Conservation (phyloP, 2,888 invertebrate genomes). For the Andricus curvator region DNA sequence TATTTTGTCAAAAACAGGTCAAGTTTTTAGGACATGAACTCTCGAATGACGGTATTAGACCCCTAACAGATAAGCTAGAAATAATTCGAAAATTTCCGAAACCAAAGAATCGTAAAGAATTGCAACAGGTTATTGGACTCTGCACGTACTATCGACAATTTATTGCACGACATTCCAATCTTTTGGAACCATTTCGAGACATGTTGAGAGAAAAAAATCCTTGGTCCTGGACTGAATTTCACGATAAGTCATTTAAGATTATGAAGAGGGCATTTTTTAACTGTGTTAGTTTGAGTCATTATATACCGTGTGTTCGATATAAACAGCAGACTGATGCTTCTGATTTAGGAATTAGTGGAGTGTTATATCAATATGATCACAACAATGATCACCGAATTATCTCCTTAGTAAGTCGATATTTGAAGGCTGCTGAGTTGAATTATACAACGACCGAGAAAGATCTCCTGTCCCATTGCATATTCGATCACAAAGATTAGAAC, state of each 20-base stretch:
- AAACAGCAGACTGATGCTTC: constrained; percentile 53
- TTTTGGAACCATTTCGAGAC: no score
- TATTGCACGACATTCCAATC: no score
- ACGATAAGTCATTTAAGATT: no score
- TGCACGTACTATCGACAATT: no score
- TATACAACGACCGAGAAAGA: constrained; percentile 20
- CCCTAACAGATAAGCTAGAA: constrained; percentile 46
- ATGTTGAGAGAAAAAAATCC: no score
- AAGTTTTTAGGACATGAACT: constrained; percentile 47
- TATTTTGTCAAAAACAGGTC: constrained; percentile 48
- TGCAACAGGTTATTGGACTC: no score
- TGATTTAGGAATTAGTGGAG: constrained; percentile 2
- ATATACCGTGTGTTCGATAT: constrained; percentile 44
- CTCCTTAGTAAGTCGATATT: constrained; percentile 43
- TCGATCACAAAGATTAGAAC: no score
- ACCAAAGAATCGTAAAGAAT: constrained; percentile 49
- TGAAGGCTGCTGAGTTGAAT: no score
- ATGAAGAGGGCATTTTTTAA: constrained; percentile 40
- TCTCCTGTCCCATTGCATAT: no score
- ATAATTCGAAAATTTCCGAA: constrained; percentile 58
- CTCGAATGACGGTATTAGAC: constrained; percentile 45
- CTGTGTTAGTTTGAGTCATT: constrained; percentile 42
- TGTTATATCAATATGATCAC: no score
- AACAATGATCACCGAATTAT: constrained; percentile 50
- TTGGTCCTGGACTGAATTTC: constrained; percentile 57